Conservation (phyloP, 1,140 invertebrate species). For the Bombus huntii region DNA sequence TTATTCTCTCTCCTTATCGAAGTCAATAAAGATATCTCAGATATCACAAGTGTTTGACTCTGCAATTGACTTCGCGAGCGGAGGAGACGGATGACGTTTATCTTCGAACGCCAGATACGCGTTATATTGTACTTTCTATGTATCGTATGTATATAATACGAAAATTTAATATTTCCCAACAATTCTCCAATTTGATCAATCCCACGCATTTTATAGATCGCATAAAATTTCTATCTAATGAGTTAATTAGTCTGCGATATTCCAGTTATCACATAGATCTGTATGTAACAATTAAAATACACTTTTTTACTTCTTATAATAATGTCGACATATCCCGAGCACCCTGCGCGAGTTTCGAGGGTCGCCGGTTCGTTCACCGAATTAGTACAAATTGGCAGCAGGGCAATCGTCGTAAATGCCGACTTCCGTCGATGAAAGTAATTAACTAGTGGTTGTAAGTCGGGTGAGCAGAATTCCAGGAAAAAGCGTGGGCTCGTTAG, state of each 20-base stretch:
- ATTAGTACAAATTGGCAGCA: slow-evolving; percentile 47
- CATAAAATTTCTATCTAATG: neutral
- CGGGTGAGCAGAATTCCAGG: slow-evolving; percentile 21
- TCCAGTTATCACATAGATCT: neutral
- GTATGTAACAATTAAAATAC: neutral
- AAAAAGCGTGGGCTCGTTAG: slow-evolving; percentile 1
- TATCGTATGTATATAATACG: too few relatives aligned
- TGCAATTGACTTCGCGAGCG: neutral
- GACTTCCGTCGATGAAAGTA: slow-evolving; percentile 52
- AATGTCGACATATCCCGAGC: neutral
- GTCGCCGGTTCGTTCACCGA: slow-evolving; percentile 21
- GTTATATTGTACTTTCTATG: neutral
- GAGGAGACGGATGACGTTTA: neutral
- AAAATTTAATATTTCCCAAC: neutral
- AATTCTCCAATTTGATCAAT: neutral
- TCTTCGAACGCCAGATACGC: neutral
- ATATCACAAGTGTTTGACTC: neutral
- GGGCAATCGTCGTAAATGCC: slow-evolving; percentile 47
- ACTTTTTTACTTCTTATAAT: neutral
- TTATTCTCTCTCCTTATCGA: neutral
- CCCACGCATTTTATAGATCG: neutral
- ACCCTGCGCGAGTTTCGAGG: slow-evolving; percentile 15
- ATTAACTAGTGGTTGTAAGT: slow-evolving; percentile 36
- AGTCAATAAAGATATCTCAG: neutral
- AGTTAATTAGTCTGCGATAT: neutral